A percentile compares a stretch with the other conserved stretches of the same genome.
phyloP scores from a whole-genome alignment of 2,797 vertebrate species.

The Periparus ater region DNA sequence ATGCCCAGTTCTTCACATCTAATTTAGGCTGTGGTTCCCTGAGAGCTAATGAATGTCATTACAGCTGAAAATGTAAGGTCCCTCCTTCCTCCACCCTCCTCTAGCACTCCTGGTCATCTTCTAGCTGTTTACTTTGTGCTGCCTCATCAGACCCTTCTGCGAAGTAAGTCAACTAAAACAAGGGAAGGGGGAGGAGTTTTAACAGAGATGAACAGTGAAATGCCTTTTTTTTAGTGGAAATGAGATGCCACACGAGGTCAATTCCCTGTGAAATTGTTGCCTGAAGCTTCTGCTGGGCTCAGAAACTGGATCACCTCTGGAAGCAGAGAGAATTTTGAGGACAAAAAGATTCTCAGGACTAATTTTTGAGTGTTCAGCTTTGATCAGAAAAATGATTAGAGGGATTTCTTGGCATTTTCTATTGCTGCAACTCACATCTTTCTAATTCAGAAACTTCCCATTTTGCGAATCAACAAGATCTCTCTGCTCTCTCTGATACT shows the following conservation, averaged over 20 bases:
- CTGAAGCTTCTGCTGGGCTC: background rate
- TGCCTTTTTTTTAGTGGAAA: background rate
- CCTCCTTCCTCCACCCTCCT: background rate
- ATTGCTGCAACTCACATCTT: background rate
- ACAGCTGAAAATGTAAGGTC: background rate
- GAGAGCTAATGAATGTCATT: background rate
- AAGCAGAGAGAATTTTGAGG: background rate
- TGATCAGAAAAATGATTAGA: background rate
- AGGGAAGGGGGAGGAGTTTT: background rate
- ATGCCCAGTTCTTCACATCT: background rate
- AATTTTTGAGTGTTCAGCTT: background rate
- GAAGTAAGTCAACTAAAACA: background rate
- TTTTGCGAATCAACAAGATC: background rate
- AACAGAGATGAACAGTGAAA: background rate
- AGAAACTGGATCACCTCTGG: background rate
- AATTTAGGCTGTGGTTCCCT: background rate
- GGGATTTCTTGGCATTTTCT: background rate
- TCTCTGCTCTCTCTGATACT: background rate
- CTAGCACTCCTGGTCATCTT: background rate
- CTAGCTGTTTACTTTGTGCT: background rate
- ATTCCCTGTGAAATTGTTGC: background rate
- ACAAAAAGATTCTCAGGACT: background rate
- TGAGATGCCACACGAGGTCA: background rate
- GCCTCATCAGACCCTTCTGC: background rate
- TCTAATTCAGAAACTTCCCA: background rate